Evolutionary conservation across 1,140 invertebrate genomes (phyloP), one percentile per base, ranked within the genome.

Genomic region (Diuraphis noxia): DNA sequence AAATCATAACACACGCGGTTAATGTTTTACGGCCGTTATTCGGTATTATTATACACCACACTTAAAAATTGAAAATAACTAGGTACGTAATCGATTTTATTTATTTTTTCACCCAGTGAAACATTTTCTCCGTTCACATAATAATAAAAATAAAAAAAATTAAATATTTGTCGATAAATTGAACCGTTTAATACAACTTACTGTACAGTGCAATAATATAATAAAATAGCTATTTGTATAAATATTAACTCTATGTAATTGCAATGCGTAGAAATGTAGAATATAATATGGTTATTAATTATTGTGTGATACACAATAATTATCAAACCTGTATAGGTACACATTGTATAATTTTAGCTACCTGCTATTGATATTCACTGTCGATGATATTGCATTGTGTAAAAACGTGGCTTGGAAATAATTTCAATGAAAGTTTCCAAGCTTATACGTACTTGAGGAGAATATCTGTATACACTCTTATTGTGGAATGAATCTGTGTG

Each of bases 1-100:
- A 86, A 86, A 86, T 86, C 85, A 86, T 36, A 38, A 52, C 85
- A 36, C 85, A 52, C 46, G 40, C 5, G 30, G 41, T 46, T 25
- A 46, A 30, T 25, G 38, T 40, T n/a, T 43, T 84, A 43, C 13
- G 13, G 46, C 79, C 23, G 34, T 86, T 86, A 86, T 49, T 52
- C 19, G 34, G 23, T n/a, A 72, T n/a, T n/a, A n/a, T 86, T 86
- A 86, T 52, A 52, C n/a, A 52, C 46, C 85, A 34, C 23, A 36
- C 43, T 86, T 52, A 86, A 86, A 36, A 34, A 36, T 86, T 34
- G 52, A 25, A 86, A 52, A 86, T 86, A 52, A 46, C 85, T 86
- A n/a, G n/a, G n/a, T n/a, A n/a, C n/a, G n/a, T n/a, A 23, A 85
- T 85, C 30, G 19, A 34, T n/a, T 43, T 43, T 43, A 9, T 34